Conservation (phyloP, 1,140 invertebrate species). For the Whitmania pigra region DNA sequence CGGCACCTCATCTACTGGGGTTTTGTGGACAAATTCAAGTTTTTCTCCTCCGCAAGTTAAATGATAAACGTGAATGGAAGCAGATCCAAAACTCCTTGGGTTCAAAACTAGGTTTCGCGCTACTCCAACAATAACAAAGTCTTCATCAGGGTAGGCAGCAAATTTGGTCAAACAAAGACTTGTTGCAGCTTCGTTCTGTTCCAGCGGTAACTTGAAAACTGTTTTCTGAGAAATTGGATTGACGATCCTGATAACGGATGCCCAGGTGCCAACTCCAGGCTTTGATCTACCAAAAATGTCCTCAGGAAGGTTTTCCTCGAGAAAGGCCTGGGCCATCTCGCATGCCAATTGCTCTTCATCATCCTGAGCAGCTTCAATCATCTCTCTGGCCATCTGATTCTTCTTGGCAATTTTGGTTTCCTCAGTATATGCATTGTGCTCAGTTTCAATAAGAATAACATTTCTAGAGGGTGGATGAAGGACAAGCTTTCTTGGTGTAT, state of each 20-base stretch:
- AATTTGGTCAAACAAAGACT: conserved; percentile 46
- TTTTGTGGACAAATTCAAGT: conserved; percentile 80
- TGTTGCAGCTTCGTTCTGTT: conserved; percentile 91
- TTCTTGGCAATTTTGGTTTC: conserved; percentile 84
- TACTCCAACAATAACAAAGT: conserved; percentile 71
- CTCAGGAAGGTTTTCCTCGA: conserved; percentile 87
- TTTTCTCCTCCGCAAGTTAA: conserved; percentile 55
- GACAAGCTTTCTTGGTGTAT: conserved; percentile 87
- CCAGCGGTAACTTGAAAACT: conserved; percentile 63
- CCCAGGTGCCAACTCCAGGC: conserved; percentile 91
- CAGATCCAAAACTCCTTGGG: conserved; percentile 63
- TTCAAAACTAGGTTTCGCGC: conserved; percentile 79
- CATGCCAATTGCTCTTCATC: conserved; percentile 85
- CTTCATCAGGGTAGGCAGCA: conserved; percentile 55
- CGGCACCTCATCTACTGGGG: conserved; percentile 75
- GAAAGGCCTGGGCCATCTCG: conserved; percentile 90
- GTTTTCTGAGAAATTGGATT: conserved; percentile 74
- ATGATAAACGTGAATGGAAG: conserved; percentile 71
- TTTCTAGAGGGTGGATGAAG: conserved; percentile 86
- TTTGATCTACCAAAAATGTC: conserved; percentile 89
- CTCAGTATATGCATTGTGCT: conserved; percentile 96
- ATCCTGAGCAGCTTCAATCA: conserved; percentile 89
- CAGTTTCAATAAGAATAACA: conserved; percentile 78
- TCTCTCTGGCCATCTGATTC: conserved; percentile 69
- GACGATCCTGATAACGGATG: conserved; percentile 78